Base-by-base conservation (phyloP, 1,140 invertebrate genomes). In the Hetaerina americana region DNA sequence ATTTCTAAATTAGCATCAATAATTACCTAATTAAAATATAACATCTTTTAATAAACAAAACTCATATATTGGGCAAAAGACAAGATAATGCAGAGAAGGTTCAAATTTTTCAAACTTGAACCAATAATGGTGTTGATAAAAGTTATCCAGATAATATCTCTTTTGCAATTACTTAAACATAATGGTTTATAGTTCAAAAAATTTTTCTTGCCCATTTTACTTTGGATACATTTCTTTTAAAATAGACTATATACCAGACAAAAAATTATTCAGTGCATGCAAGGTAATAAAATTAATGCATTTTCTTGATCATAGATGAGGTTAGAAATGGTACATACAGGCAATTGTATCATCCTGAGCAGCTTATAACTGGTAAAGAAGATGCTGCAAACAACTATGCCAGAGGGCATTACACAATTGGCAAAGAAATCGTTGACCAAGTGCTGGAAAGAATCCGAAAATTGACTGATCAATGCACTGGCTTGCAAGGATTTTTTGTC, bases 291-390 rank as follows among this genome's bases (percentile, higher is more conserved):
- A 18, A 57, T 5, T 3, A 18, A 3, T 57, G 15, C 31, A 8
- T 57, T 12, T 57, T 12, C 40, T 57, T 57, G 2, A 57, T 18
- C 2, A 57, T 77, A 69, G 88, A 89, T 74, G 86, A 88, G 75
- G 84, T 90, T n/a, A 81, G 87, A 28, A 86, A 83, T 27, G 87
- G 88, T 0, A 82, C 81, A 6, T 88, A 87, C 77, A 81, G 83
- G 3, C 82, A 87, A 84, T 80, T 91, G 18, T 86, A 85, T 77
- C 89, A 90, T 78, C 90, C 89, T 0, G 88, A 90, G 72, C 87
- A 90, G 76, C 77, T 91, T 72, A 89, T 90, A 40, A 88, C 85
- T 12, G 89, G 89, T n/a, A 91, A 91, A 75, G 90, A 92, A 77
- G 91, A 93, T 78, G 90, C 91, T 0, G 90, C 91, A 25, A 86